Percentiles rank a stretch among this genome's conserved stretches.
Evolutionary conservation across 64 coral and sea anemone genomes (phyloP).

Genomic region (Acropora yongei): DNA sequence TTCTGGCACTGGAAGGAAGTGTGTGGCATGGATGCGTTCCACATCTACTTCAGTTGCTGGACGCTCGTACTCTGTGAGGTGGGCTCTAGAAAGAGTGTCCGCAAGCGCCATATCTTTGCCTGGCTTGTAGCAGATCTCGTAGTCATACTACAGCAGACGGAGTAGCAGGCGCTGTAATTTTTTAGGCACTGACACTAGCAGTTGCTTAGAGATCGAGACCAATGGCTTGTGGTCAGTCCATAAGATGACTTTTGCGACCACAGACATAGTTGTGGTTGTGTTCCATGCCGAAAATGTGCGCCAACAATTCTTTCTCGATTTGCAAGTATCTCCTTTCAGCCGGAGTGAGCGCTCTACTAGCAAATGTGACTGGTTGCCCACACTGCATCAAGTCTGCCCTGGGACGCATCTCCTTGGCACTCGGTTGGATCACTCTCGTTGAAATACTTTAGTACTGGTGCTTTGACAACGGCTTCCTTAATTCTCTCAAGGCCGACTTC

Average conservation of each 20-base stretch:
- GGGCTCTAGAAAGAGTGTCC: constrained; percentile 4
- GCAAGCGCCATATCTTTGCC: constrained; percentile 2
- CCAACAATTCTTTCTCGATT: constrained; percentile 46
- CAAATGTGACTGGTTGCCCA: too few species aligned
- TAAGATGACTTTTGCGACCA: neutral
- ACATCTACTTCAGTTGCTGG: neutral
- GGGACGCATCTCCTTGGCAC: too few species aligned
- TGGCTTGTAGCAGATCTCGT: too few species aligned
- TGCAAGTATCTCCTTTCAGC: neutral
- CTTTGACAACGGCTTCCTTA: too few species aligned
- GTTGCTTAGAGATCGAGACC: constrained; percentile 6
- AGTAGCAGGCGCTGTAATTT: constrained; percentile 16
- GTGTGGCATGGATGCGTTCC: neutral
- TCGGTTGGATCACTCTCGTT: neutral
- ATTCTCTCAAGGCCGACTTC: too few species aligned
- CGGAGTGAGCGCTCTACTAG: too few species aligned
- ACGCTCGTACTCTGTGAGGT: neutral
- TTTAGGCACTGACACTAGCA: constrained; percentile 7
- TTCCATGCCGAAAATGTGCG: constrained; percentile 4
- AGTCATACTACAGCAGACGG: neutral
- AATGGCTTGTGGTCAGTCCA: constrained; percentile 20
- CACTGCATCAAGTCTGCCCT: too few species aligned
- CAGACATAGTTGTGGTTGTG: constrained; percentile 24
- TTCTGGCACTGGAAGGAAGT: too few species aligned
- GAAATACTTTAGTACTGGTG: constrained; percentile 19